Conservation (phyloP, 1,140 invertebrate genomes). For the Tetranychus urticae region DNA sequence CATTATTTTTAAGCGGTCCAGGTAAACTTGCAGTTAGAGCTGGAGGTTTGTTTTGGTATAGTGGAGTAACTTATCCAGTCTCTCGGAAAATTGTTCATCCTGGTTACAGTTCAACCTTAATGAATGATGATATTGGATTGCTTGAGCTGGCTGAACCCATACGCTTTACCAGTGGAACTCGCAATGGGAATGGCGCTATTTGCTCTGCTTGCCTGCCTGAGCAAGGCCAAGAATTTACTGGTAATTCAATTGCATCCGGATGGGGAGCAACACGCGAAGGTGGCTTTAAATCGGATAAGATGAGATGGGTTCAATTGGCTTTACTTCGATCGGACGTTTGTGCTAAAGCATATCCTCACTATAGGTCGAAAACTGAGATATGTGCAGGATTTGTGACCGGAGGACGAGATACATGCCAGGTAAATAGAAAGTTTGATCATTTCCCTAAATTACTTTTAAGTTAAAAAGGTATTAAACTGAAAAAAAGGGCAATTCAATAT, state of each 20-base stretch:
- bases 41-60: not conserved
- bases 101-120: not conserved
- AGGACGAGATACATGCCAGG: conserved; percentile 17
- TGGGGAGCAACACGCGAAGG: not conserved
- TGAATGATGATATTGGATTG: not conserved
- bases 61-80: not conserved
- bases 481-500: too few relatives aligned
- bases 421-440: not conserved
- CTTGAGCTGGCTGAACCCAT: not conserved
- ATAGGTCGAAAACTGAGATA: conserved; percentile 12
- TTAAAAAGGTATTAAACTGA: too few relatives aligned
- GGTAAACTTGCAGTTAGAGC: not conserved
- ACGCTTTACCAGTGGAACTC: not conserved
- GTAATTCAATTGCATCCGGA: not conserved
- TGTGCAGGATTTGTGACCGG: conserved; percentile 18
- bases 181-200: not conserved
- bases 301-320: not conserved
- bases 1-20: not conserved
- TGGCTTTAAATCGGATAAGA: not conserved
- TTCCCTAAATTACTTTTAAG: not conserved
- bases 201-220: not conserved
- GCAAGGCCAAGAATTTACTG: not conserved
- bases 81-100: not conserved
- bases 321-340: not conserved
- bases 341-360: not conserved